A percentile compares a stretch with the other conserved stretches of the same genome.
Conservation (phyloP, 2,113 vertebrate genomes). For the human (Homo sapiens) region GRCh38 chrX:31342501-31343000, state of each 20-base stretch:
- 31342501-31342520: neutral
- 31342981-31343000: no score
- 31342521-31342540: neutral
- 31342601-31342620: slow-evolving; percentile 13
- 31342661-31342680: slow-evolving; percentile 5
- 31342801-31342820: no score
- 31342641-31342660: neutral
- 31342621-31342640: slow-evolving; percentile 40
- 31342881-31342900: no score
- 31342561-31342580: slow-evolving; percentile 6
- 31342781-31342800: no score
- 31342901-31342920: no score
- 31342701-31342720: neutral
- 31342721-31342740: slow-evolving; percentile 40
- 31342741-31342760: slow-evolving; percentile 18
- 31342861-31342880: no score
- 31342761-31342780: neutral
- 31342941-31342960: no score
- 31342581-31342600: neutral
- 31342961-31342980: no score
- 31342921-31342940: no score
- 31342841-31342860: no score
- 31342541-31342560: slow-evolving; percentile 10
- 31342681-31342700: slow-evolving; percentile 23
- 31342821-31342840: no score